These are phyloP conservation scores for Toxostoma redivivum DNA, from an alignment of 2,113 vertebrate species.

Conservation along the genomic window DNA sequence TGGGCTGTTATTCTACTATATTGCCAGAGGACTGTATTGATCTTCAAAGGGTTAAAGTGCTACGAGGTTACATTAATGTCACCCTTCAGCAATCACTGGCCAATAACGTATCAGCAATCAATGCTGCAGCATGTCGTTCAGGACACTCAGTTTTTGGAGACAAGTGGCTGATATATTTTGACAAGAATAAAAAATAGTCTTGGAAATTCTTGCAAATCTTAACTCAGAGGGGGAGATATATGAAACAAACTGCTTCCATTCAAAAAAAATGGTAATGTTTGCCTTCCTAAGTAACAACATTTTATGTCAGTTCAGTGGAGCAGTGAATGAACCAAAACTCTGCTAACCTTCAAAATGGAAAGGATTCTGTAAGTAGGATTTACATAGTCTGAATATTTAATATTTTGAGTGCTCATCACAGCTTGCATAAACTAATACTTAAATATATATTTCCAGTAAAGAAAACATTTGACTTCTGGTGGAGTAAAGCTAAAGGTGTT, in stretches of 20 bases:
- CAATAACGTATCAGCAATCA: constrained; percentile 65
- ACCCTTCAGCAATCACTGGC: constrained; percentile 50
- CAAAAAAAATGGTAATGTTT: constrained; percentile 59
- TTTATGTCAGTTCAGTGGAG: constrained; percentile 65
- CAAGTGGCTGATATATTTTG: constrained; percentile 46
- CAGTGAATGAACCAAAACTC: constrained; percentile 66
- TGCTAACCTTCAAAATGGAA: constrained; percentile 67
- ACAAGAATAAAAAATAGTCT: constrained; percentile 26
- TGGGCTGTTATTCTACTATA: neutral
- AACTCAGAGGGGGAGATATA: constrained; percentile 31
- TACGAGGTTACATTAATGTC: constrained; percentile 50
- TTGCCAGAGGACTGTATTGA: constrained; percentile 16
- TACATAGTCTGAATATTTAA: constrained; percentile 74
- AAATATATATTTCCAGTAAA: constrained; percentile 45
- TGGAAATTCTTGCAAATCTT: constrained; percentile 38
- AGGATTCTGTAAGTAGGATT: constrained; percentile 67
- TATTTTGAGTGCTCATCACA: constrained; percentile 64
- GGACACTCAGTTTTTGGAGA: constrained; percentile 44
- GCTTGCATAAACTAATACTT: constrained; percentile 52
- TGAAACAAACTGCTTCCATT: constrained; percentile 59
- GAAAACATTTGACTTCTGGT: constrained; percentile 40
- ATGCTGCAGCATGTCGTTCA: constrained; percentile 38
- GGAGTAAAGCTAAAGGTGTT: constrained; percentile 25
- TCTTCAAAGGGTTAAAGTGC: constrained; percentile 64
- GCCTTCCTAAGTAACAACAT: constrained; percentile 60